Evolutionary conservation across 2,888 invertebrate species (phyloP).

Genomic region (Drosophila subquinaria): DNA sequence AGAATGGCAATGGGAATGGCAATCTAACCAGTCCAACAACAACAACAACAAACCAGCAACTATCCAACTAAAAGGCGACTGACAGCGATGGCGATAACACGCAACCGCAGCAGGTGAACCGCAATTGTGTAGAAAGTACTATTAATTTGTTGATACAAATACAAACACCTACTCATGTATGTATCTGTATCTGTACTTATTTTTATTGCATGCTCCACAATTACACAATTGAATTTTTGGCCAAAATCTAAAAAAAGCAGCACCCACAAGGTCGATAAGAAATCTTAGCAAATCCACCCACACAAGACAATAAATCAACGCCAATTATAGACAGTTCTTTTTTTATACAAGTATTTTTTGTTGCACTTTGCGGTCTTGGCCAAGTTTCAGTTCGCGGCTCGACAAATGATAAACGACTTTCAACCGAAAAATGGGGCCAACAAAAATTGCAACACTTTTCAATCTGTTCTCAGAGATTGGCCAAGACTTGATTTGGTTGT

Average conservation of each 20-base stretch:
- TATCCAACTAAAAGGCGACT: constrained; percentile 62
- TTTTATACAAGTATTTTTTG: constrained; percentile 19
- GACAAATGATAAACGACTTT: constrained; percentile 64
- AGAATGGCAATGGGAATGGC: constrained; percentile 29
- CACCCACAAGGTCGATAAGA: constrained; percentile 40
- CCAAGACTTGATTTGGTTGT: constrained; percentile 4
- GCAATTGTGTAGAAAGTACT: constrained; percentile 47
- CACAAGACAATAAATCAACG: constrained; percentile 74
- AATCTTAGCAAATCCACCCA: constrained; percentile 56
- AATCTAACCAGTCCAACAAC: constrained; percentile 20
- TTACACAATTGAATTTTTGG: constrained; percentile 75
- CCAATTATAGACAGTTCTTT: constrained; percentile 64
- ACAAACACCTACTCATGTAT: constrained; percentile 5
- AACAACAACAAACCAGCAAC: constrained; percentile 32
- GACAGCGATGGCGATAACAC: constrained; percentile 48
- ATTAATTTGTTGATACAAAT: constrained; percentile 50
- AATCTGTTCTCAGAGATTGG: constrained; percentile 55
- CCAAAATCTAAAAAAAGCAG: constrained; percentile 21
- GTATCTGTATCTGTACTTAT: constrained; percentile 4
- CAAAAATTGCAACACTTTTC: constrained; percentile 61
- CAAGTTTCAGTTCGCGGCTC: constrained; percentile 24
- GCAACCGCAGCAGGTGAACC: constrained; percentile 57
- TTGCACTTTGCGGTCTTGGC: constrained; percentile 29
- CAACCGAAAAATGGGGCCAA: constrained; percentile 20
- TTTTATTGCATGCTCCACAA: constrained; percentile 36